Conservation (phyloP, 2,888 invertebrate species). For the Vanessa cardui region DNA sequence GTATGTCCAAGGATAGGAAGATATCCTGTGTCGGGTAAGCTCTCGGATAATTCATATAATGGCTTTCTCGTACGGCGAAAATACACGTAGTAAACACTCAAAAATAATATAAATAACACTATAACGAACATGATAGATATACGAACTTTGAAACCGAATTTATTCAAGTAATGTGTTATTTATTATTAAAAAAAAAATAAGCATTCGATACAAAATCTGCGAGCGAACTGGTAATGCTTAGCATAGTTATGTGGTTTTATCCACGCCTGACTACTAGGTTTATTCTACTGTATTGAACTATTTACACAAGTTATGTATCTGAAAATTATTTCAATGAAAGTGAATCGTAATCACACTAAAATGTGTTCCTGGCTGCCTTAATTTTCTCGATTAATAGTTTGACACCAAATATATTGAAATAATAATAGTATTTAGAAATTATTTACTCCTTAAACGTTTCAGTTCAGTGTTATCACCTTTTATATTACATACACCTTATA, state of each 20-base stretch:
- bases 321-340: neutral
- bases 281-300: constrained; percentile 1
- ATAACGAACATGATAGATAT: constrained; percentile 57
- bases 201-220: constrained; percentile 34
- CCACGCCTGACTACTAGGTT: constrained; percentile 24
- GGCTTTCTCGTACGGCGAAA: constrained; percentile 56
- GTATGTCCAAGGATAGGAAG: constrained; percentile 65
- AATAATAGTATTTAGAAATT: too few species aligned
- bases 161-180: neutral
- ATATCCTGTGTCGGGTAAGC: constrained; percentile 52
- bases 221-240: constrained; percentile 33
- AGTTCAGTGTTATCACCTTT: too few species aligned
- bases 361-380: too few species aligned
- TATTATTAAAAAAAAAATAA: constrained; percentile 5
- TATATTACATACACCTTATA: too few species aligned
- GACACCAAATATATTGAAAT: too few species aligned
- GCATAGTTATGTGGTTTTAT: constrained; percentile 39
- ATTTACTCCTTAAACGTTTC: too few species aligned
- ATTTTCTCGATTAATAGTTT: too few species aligned
- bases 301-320: too few species aligned
- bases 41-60: constrained; percentile 57
- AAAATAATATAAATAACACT: constrained; percentile 48
- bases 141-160: neutral
- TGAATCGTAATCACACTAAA: neutral
- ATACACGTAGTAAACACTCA: constrained; percentile 55